Percentiles rank a stretch among this genome's conserved stretches.
Conservation (phyloP, 2,888 invertebrate species). For the Nymphalis polychloros region DNA sequence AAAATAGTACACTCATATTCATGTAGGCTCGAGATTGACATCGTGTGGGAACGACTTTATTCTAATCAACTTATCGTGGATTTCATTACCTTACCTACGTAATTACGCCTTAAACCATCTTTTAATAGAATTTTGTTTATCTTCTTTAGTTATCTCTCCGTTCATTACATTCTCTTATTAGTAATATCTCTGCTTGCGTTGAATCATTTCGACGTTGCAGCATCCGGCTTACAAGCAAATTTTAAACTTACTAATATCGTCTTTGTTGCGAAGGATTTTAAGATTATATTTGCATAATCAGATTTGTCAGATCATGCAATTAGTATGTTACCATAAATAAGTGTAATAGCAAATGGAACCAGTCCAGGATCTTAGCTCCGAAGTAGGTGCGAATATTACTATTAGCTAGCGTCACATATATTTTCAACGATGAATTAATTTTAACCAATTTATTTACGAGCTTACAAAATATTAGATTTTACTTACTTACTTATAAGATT, state of each 20-base stretch:
- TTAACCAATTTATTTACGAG: background rate
- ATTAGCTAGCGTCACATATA: background rate
- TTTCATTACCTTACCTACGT: constrained; percentile 18
- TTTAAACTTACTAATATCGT: background rate
- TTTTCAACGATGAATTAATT: constrained; percentile 3
- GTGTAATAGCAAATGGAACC: constrained; percentile 14
- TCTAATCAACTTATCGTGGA: constrained; percentile 21
- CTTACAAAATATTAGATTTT: background rate
- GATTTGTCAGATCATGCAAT: constrained; percentile 7
- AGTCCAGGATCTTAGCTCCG: constrained; percentile 10
- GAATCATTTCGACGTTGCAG: constrained; percentile 16
- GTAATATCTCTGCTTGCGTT: constrained; percentile 26
- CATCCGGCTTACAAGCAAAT: constrained; percentile 9
- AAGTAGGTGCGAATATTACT: constrained; percentile 7
- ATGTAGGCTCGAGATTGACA: constrained; percentile 6
- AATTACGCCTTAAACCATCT: constrained; percentile 24
- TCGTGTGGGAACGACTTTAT: constrained; percentile 18
- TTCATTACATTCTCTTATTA: constrained; percentile 34
- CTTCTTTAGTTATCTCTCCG: constrained; percentile 20
- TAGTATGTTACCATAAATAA: constrained; percentile 22
- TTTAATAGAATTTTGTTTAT: constrained; percentile 33
- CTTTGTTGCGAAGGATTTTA: background rate
- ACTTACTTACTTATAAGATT: too few species aligned
- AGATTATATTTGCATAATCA: constrained; percentile 7
- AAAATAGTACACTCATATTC: constrained; percentile 8